These are phyloP conservation scores for Drosophila flavopinicola DNA, from an alignment of 2,888 invertebrate genomes.

Conservation along the genomic window DNA sequence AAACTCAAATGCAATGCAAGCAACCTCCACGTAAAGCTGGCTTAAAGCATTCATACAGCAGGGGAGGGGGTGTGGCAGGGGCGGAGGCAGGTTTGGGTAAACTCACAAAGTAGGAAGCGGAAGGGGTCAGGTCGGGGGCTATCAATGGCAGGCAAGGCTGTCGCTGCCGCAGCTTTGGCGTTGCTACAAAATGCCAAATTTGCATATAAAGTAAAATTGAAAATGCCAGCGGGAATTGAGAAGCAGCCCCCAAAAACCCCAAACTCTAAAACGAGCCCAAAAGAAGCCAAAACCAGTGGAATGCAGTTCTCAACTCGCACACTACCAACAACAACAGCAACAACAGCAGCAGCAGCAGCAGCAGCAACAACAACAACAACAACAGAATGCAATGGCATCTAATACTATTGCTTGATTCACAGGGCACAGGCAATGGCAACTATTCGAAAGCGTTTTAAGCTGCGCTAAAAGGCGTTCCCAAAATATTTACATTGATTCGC, in stretches of 20 bases:
- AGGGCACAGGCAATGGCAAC: conserved; percentile 26
- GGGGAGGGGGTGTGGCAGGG: neutral
- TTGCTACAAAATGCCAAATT: conserved; percentile 75
- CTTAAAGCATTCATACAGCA: conserved; percentile 54
- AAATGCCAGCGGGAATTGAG: conserved; percentile 67
- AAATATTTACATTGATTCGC: conserved; percentile 79
- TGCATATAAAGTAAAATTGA: conserved; percentile 81
- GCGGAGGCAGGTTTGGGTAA: neutral
- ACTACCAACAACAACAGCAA: neutral
- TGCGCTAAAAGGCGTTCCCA: conserved; percentile 50
- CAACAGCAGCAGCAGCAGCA: too few relatives aligned
- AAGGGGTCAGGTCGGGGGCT: conserved; percentile 45
- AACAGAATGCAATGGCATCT: conserved; percentile 27
- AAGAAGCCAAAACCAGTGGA: conserved; percentile 41
- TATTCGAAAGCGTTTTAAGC: conserved; percentile 41
- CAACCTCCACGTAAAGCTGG: conserved; percentile 63
- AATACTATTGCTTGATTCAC: conserved; percentile 46
- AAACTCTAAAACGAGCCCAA: conserved; percentile 44
- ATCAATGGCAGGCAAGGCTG: conserved; percentile 61
- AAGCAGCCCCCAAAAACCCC: conserved; percentile 46
- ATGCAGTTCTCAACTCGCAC: conserved; percentile 47
- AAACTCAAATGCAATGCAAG: conserved; percentile 64
- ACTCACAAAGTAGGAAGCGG: neutral
- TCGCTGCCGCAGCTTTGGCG: conserved; percentile 31
- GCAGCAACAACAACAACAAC: conserved; percentile 8